Conservation (phyloP, 2,888 invertebrate genomes). For the Aspidiotus rigidus region DNA sequence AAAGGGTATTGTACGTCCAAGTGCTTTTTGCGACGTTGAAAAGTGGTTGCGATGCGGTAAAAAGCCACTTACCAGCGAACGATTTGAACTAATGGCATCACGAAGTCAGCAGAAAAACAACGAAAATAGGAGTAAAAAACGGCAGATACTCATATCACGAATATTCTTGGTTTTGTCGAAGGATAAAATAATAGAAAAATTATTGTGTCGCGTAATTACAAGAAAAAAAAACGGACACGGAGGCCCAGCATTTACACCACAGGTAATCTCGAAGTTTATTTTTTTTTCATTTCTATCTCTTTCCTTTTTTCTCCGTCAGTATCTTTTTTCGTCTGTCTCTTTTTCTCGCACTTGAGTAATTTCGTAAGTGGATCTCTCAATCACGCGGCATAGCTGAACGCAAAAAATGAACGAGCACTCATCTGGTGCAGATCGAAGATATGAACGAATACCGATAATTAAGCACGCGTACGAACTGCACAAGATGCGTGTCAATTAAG, state of each 20-base stretch:
- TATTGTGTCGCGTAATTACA: neutral
- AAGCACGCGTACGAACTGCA: neutral
- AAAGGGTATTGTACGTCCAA: constrained; percentile 24
- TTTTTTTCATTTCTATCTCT: too few species aligned
- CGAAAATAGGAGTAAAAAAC: neutral
- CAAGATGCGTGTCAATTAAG: constrained; percentile 10
- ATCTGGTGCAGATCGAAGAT: too few species aligned
- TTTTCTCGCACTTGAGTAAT: neutral
- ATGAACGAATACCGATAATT: neutral
- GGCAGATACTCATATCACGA: constrained; percentile 5
- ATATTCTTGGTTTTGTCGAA: neutral
- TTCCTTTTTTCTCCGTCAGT: too few species aligned
- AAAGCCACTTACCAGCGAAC: constrained; percentile 23
- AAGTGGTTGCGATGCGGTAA: constrained; percentile 16
- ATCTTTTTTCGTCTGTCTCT: too few species aligned
- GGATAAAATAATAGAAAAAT: neutral
- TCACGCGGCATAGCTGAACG: too few species aligned
- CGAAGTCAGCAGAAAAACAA: constrained; percentile 26
- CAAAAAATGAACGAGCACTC: too few species aligned
- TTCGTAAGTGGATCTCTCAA: neutral
- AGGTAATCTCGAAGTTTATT: neutral
- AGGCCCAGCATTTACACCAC: too few species aligned
- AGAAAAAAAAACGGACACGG: too few species aligned
- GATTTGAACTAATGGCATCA: constrained; percentile 28
- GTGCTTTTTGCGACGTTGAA: constrained; percentile 8